phyloP scores from a whole-genome alignment of 2,113 vertebrate species.

The Ploceus nigricollis region DNA sequence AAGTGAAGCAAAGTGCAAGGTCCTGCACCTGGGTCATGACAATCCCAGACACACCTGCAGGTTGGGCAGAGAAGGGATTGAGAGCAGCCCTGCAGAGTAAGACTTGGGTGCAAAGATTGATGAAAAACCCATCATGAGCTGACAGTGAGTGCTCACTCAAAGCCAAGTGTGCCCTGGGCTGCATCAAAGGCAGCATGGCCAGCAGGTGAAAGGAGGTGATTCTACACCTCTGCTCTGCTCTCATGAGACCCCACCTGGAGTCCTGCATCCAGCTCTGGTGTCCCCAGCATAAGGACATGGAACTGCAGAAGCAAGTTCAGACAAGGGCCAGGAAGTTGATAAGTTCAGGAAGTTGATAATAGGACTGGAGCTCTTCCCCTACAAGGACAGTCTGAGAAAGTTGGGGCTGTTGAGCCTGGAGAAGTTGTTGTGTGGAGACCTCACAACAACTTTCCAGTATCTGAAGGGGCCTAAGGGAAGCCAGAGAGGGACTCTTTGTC shows the following conservation, averaged over 20 bases:
- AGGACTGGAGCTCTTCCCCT: not conserved
- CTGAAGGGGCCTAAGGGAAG: not conserved
- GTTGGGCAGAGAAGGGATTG: not conserved
- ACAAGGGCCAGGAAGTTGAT: not conserved
- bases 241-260: not conserved
- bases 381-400: no score
- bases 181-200: not conserved
- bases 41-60: not conserved
- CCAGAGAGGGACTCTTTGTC: not conserved
- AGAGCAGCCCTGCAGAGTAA: not conserved
- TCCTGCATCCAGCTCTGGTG: not conserved
- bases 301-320: not conserved
- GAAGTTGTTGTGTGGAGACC: not conserved
- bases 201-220: not conserved
- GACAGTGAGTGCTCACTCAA: not conserved
- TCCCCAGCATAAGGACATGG: not conserved
- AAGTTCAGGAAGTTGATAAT: not conserved
- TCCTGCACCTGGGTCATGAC: not conserved
- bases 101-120: not conserved
- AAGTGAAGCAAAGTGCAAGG: not conserved
- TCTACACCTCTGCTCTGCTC: not conserved
- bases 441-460: not conserved
- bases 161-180: not conserved
- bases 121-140: rapidly evolving
- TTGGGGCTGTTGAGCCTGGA: not conserved